These are phyloP conservation scores for Xiphorhynchus elegans DNA, from an alignment of 2,113 vertebrate species.

Conservation along the genomic window DNA sequence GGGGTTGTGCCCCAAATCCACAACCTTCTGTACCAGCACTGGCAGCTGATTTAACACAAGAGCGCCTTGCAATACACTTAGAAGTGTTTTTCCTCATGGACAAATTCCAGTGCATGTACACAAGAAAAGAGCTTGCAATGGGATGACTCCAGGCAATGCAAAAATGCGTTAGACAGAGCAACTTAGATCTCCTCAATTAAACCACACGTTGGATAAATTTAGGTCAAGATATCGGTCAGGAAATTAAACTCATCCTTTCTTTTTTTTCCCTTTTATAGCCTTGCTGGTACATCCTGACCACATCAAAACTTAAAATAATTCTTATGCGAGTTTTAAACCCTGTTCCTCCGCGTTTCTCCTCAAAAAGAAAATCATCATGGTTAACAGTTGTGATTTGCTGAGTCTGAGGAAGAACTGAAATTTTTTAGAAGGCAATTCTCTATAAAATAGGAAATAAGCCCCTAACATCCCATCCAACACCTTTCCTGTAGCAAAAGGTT, in stretches of 20 bases:
- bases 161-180: background rate
- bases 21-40: background rate
- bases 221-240: background rate
- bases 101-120: background rate
- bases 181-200: background rate
- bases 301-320: background rate
- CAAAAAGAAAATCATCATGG: background rate
- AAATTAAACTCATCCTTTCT: background rate
- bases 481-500: background rate
- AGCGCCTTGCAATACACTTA: background rate
- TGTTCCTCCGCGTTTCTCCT: background rate
- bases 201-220: background rate
- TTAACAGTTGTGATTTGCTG: background rate
- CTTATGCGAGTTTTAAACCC: background rate
- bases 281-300: background rate
- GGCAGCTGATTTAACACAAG: background rate
- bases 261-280: background rate
- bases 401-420: background rate
- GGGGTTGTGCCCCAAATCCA: background rate
- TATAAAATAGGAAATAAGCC: background rate
- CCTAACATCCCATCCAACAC: rapidly evolving
- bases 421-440: background rate
- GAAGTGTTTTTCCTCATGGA: background rate
- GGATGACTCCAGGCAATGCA: background rate
- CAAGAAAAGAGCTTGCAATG: background rate